phyloP scores from a whole-genome alignment of 1,140 invertebrate genomes.

The Brachionus koreanus region DNA sequence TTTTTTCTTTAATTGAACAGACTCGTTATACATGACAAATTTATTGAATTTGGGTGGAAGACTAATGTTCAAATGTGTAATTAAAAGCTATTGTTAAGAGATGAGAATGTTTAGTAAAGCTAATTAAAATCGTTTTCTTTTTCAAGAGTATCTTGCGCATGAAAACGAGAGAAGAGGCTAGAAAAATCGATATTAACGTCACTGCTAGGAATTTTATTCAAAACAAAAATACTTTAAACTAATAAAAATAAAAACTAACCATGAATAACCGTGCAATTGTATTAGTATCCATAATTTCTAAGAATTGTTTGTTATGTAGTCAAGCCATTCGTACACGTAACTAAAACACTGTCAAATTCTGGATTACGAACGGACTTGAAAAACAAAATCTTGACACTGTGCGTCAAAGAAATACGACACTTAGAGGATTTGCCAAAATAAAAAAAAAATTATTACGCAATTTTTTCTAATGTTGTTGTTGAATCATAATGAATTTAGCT shows the following conservation, averaged over 20 bases:
- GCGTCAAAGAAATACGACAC: not conserved
- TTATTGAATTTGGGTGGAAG: not conserved
- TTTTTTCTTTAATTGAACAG: not conserved
- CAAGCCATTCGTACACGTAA: not conserved
- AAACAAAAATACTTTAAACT: not conserved
- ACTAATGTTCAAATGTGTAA: not conserved
- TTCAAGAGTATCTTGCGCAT: not conserved
- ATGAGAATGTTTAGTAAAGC: too few species aligned
- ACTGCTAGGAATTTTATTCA: not conserved
- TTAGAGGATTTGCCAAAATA: not conserved
- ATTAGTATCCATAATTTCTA: not conserved
- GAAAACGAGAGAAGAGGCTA: not conserved
- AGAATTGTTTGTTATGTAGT: not conserved
- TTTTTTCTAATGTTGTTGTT: slow-evolving; percentile 16
- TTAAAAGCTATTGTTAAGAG: too few species aligned
- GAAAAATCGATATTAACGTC: not conserved
- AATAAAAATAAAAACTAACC: not conserved
- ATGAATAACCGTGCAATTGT: not conserved
- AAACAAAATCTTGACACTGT: slow-evolving; percentile 1
- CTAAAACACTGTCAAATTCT: slow-evolving; percentile 1
- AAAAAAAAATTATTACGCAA: slow-evolving; percentile 10
- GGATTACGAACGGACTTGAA: not conserved
- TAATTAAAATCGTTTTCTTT: too few species aligned
- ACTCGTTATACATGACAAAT: not conserved
- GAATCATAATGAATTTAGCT: slow-evolving; percentile 8